Base-by-base conservation (phyloP, 2,888 invertebrate genomes). In the Corbicula japonica region DNA sequence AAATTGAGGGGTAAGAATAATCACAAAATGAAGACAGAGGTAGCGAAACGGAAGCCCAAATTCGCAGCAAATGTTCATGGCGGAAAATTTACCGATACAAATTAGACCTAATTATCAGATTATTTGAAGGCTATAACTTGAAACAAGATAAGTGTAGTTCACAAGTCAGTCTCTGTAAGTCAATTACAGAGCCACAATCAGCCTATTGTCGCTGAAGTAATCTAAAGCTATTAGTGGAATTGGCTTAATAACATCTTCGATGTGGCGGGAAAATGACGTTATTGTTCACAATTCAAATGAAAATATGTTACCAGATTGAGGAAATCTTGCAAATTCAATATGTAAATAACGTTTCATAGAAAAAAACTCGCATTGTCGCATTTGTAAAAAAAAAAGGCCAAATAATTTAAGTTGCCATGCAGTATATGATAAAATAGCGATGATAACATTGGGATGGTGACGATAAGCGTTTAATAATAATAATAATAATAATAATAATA, bases 51-150 rank as follows among this genome's bases (percentile, higher is more conserved):
- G 78, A 78, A 74, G 60, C 56, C 28, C 4, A 46, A 52, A 54
- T 70, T 63, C 63, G 56, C 44, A 74, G 68, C 58, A 52, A 48
- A 74, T 62, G 74, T 74, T 72, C 79, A 80, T 79, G 74, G 83
- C 83, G 79, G 76, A 80, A 83, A 83, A 83, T 83, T 83, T 75
- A 76, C 79, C 76, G 79, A 79, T 72, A 83, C 79, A 80, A 83
- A 83, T 83, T 74, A 66, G 73, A 68, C 62, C 74, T 73, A 82
- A 82, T 79, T 79, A 77, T 68, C 74, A 41, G 76, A 77, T 77
- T 77, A 77, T 76, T 80, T 68, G 71, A 62, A 62, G 41, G 72
- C 75, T 72, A 38, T 71, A 68, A 65, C 72, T 72, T 48, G 76
- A 68, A 79, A 76, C 72, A 60, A 76, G 76, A 76, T 76, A 80